Evolutionary conservation across 2,888 invertebrate genomes (phyloP).

Genomic region (Spilosoma lubricipeda): DNA sequence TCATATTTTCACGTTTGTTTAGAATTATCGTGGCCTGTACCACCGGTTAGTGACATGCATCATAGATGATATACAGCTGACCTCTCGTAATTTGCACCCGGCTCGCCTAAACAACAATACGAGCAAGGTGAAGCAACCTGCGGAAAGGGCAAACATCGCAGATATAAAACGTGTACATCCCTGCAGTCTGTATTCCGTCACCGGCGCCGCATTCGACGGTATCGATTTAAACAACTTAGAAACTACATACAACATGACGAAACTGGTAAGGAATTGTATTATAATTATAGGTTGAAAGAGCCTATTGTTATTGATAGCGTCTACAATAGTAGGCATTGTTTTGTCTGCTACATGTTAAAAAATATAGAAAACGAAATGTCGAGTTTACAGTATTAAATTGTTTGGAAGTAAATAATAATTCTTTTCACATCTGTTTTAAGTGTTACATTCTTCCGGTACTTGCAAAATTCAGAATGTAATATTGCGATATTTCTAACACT

Average conservation of each 20-base stretch:
- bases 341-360: neutral
- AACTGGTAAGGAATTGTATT: conserved; percentile 70
- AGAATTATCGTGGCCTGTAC: neutral
- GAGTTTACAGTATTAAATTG: neutral
- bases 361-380: neutral
- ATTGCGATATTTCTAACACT: neutral
- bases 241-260: conserved; percentile 59
- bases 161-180: conserved; percentile 82
- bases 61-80: conserved; percentile 46
- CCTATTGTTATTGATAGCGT: conserved; percentile 37
- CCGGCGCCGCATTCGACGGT: conserved; percentile 60
- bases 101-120: conserved; percentile 72
- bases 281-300: conserved; percentile 16
- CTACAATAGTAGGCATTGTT: conserved; percentile 32
- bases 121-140: conserved; percentile 82
- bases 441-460: neutral
- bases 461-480: neutral
- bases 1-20: neutral
- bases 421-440: neutral
- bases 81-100: conserved; percentile 60
- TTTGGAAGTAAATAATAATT: neutral
- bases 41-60: conserved; percentile 29
- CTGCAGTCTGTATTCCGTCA: conserved; percentile 69
- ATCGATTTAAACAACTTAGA: conserved; percentile 58
- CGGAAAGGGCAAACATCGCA: conserved; percentile 79